Conservation (phyloP, 2,113 vertebrate species). For the Chrysemys picta region DNA sequence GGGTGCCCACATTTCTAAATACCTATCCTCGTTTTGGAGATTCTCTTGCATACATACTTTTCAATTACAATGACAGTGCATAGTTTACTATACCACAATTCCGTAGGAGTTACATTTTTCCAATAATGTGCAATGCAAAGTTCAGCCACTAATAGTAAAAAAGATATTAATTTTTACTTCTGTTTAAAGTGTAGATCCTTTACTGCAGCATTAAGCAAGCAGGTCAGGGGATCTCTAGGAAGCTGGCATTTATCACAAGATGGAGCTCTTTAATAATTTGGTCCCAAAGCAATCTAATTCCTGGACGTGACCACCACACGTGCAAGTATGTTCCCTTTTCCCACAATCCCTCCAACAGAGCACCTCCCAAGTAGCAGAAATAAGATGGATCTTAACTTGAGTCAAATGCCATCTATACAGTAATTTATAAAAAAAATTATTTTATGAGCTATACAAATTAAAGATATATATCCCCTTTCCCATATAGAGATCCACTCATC, state of each 20-base stretch:
- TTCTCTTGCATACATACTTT: not conserved
- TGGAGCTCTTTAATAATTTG: not conserved
- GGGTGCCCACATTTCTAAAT: not conserved
- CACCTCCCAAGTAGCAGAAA: too few relatives aligned
- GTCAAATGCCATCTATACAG: too few relatives aligned
- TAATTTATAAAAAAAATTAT: too few relatives aligned
- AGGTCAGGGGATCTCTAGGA: too few relatives aligned
- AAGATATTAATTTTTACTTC: not conserved
- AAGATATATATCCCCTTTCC: too few relatives aligned
- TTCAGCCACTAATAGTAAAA: not conserved
- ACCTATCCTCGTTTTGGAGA: not conserved
- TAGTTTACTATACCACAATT: not conserved
- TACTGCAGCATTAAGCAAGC: not conserved
- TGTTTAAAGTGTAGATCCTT: not conserved
- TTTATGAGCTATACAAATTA: too few relatives aligned
- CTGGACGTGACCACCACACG: not conserved
- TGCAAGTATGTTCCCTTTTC: too few relatives aligned
- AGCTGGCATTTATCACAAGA: not conserved
- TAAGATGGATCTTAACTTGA: too few relatives aligned
- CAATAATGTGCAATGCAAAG: not conserved
- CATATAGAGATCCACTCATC: too few relatives aligned
- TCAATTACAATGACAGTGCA: not conserved
- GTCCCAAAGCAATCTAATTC: not conserved
- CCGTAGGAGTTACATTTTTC: not conserved
- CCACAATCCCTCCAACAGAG: too few relatives aligned